These are phyloP conservation scores for Drosophila melanosoma DNA, from an alignment of 2,888 invertebrate genomes.

Conservation along the genomic window DNA sequence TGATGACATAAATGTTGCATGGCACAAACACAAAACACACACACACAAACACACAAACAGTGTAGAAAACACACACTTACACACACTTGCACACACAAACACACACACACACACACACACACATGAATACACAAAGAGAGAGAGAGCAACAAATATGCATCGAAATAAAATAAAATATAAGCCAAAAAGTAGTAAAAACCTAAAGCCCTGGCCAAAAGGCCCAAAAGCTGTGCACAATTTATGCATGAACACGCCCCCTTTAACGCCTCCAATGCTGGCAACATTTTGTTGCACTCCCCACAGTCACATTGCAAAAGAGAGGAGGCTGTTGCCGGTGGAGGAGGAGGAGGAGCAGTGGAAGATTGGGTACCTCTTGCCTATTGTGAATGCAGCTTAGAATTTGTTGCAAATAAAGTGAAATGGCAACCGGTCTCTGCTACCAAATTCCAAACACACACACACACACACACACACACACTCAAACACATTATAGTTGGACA, in stretches of 20 bases:
- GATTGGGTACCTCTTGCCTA: constrained; percentile 59
- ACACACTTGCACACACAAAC: constrained; percentile 9
- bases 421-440: constrained; percentile 73
- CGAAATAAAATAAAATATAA: constrained; percentile 77
- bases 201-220: constrained; percentile 70
- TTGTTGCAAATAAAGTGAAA: constrained; percentile 80
- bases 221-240: constrained; percentile 77
- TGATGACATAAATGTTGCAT: constrained; percentile 77
- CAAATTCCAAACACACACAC: constrained; percentile 67
- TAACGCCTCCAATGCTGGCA: constrained; percentile 31
- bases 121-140: background rate
- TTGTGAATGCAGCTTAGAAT: constrained; percentile 80
- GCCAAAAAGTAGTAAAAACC: constrained; percentile 75
- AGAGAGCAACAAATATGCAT: constrained; percentile 61
- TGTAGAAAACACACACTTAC: constrained; percentile 3
- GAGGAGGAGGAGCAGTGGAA: background rate
- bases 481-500: background rate
- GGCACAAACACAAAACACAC: constrained; percentile 39
- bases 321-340: background rate
- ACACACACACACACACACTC: constrained; percentile 18
- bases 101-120: constrained; percentile 9
- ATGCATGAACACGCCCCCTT: constrained; percentile 67
- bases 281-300: constrained; percentile 69
- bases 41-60: constrained; percentile 16
- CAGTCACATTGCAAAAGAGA: constrained; percentile 16